A percentile compares a stretch with the other conserved stretches of the same genome.
Conservation (phyloP, 2,113 vertebrate genomes). For the Pteropus alecto region DNA sequence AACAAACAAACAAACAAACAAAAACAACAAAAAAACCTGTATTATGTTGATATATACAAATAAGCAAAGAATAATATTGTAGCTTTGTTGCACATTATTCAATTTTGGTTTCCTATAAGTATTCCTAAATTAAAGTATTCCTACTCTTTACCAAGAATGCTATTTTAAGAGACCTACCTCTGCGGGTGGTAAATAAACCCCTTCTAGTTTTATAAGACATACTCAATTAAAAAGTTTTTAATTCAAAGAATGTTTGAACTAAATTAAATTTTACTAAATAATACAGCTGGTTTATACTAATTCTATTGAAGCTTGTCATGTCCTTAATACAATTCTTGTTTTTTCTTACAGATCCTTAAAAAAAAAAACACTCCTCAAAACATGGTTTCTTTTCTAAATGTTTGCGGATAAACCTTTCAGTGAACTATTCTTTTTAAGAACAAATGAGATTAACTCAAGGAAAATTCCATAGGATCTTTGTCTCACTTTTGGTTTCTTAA, state of each 20-base stretch:
- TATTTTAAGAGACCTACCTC: background rate
- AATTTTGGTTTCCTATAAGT: background rate
- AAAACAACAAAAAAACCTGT: background rate
- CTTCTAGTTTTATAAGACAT: slow-evolving; percentile 28
- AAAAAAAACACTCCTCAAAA: background rate
- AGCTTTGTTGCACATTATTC: background rate
- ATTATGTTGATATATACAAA: background rate
- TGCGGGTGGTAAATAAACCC: slow-evolving; percentile 2
- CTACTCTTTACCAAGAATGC: slow-evolving; percentile 34
- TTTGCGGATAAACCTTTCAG: background rate
- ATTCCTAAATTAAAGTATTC: slow-evolving; percentile 3
- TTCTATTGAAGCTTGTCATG: slow-evolving; percentile 52
- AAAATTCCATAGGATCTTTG: background rate
- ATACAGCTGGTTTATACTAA: background rate
- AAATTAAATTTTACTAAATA: slow-evolving; percentile 27
- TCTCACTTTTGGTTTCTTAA: background rate
- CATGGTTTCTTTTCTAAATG: background rate
- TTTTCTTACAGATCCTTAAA: slow-evolving; percentile 1
- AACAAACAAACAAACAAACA: too few relatives aligned
- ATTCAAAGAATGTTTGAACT: slow-evolving; percentile 37
- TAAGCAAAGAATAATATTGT: background rate
- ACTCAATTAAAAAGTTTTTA: slow-evolving; percentile 64
- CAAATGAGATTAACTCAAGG: background rate
- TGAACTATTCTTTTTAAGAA: background rate
- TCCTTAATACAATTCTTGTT: slow-evolving; percentile 3